phyloP scores from a whole-genome alignment of 2,888 invertebrate species.

The Pocota personata region DNA sequence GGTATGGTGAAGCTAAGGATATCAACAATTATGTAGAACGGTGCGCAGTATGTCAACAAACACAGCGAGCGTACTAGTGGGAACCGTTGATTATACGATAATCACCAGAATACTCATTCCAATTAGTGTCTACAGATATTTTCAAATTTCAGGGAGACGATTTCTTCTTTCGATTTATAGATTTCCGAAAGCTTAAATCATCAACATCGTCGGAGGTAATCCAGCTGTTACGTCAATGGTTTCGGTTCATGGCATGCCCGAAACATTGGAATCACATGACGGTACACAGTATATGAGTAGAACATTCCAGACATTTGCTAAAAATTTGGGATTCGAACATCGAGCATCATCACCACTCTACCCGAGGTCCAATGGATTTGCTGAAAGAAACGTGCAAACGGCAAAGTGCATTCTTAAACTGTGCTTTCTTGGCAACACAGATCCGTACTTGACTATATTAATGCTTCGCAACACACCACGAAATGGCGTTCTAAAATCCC shows the following conservation, averaged over 20 bases:
- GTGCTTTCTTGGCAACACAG: too few species aligned
- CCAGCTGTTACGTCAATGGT: neutral
- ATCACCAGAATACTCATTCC: constrained; percentile 3
- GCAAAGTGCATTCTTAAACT: neutral
- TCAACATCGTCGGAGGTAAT: neutral
- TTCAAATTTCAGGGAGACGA: too few species aligned
- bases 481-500: too few species aligned
- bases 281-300: too few species aligned
- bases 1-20: neutral
- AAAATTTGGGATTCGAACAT: neutral
- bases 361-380: constrained; percentile 18
- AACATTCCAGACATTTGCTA: neutral
- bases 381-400: neutral
- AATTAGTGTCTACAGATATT: neutral
- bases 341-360: too few species aligned
- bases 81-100: neutral
- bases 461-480: too few species aligned
- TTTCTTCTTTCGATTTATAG: constrained; percentile 3
- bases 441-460: too few species aligned
- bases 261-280: too few species aligned
- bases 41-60: constrained; percentile 21
- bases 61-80: neutral
- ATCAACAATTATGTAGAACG: neutral
- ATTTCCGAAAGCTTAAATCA: neutral
- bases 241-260: too few species aligned